These are phyloP conservation scores for Coilia nasus DNA, from an alignment of 2,797 vertebrate genomes.

Conservation along the genomic window DNA sequence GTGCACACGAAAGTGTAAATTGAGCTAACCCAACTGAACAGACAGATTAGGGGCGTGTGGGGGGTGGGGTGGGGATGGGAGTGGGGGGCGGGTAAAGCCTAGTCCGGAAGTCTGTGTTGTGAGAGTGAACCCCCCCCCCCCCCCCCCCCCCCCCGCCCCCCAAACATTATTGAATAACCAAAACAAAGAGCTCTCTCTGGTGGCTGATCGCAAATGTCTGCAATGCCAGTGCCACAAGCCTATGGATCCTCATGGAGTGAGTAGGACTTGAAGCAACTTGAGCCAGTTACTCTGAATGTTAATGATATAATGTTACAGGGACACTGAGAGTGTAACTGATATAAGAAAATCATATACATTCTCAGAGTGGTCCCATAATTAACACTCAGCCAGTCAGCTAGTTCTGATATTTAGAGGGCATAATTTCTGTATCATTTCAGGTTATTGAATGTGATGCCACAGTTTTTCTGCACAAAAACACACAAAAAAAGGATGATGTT, in stretches of 20 bases:
- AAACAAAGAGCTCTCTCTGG: conserved; percentile 42
- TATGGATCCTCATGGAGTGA: neutral
- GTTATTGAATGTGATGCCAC: neutral
- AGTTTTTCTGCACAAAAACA: neutral
- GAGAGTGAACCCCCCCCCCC: neutral
- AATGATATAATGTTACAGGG: neutral
- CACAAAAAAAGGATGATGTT: conserved; percentile 25
- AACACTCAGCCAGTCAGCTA: neutral
- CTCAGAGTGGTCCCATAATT: neutral
- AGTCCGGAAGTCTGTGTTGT: conserved; percentile 23
- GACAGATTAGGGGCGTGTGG: neutral
- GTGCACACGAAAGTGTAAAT: conserved; percentile 1
- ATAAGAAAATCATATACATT: neutral
- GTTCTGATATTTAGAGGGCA: too few species aligned
- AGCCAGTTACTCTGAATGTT: neutral
- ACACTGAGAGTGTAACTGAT: neutral
- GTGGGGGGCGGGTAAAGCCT: neutral
- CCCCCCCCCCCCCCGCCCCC: neutral
- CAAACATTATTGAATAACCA: conserved; percentile 21
- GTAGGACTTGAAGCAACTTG: neutral
- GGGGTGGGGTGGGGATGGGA: too few species aligned
- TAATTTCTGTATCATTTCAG: neutral
- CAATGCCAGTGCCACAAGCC: neutral
- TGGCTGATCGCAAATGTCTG: neutral
- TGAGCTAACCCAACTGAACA: neutral